Evolutionary conservation across 1,140 invertebrate genomes (phyloP), one percentile per base, ranked within the genome.

Genomic region (Ostrea denselamellosa): DNA sequence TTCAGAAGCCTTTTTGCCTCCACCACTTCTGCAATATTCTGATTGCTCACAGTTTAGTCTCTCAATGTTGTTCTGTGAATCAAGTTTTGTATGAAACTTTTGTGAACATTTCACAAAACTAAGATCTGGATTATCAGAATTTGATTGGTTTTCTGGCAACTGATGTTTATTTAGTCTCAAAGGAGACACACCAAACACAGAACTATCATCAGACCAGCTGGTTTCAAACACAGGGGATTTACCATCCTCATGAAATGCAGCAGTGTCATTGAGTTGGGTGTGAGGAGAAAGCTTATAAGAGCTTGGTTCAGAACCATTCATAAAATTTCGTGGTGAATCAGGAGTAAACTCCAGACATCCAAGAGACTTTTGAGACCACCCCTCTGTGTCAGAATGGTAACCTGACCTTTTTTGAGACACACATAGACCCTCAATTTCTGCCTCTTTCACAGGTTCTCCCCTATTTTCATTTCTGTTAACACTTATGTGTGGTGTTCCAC

Each of bases 121-220:
- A 10, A 34, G 28, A 77, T 14, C 10, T 62, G 56, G n/a, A 17
- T 62, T 8, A 25, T 10, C 12, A 77, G 28, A 77, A 14, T 34
- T 25, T 28, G 25, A 12, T 77, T 71, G 22, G 22, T 71, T 0
- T 34, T 28, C 25, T 14, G 22, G 68, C 25, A 28, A 25, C 12
- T 25, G 28, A 5, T 28, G 68, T 17, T 52, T 85, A 22, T 82
- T 44, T 34, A 28, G 51, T 58, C 28, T 8, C 9, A 44, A n/a
- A 22, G 52, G 52, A 51, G 85, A 85, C 19, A 25, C 52, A 85
- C 51, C 85, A 71, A 62, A 52, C 68, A 68, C 22, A 12, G 34
- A 52, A 52, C 10, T 22, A 51, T 71, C 85, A 44, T 68, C 44
- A 68, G 85, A 52, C 68, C 68, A 77, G n/a, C 54, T 85, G 62